Conservation (phyloP, 1,140 invertebrate species). For the Cotesia chilonis region DNA sequence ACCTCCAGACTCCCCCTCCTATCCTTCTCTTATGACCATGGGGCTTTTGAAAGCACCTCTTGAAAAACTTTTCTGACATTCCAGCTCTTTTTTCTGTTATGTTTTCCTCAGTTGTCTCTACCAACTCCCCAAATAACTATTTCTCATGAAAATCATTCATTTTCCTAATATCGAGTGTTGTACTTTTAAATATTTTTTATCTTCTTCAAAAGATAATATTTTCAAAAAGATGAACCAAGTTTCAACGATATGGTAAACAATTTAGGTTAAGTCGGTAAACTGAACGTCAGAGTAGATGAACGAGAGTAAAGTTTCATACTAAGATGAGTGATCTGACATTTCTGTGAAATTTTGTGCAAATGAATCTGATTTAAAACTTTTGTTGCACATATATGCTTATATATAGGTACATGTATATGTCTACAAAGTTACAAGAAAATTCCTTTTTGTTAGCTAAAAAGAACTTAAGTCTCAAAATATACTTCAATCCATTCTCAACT, state of each 20-base stretch:
- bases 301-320: constrained; percentile 8
- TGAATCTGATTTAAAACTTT: constrained; percentile 33
- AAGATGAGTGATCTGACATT: constrained; percentile 9
- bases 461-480: too few relatives aligned
- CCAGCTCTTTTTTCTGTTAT: background rate
- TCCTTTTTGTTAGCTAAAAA: background rate
- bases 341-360: constrained; percentile 27
- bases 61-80: constrained; percentile 1
- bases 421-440: background rate
- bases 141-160: too few relatives aligned
- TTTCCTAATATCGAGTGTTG: too few relatives aligned
- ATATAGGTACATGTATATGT: too few relatives aligned
- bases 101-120: too few relatives aligned
- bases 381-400: background rate
- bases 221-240: background rate
- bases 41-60: background rate
- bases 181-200: background rate
- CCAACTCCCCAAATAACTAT: too few relatives aligned
- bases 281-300: constrained; percentile 4
- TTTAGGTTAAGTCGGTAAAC: constrained; percentile 4
- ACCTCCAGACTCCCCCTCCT: constrained; percentile 12
- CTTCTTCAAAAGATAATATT: constrained; percentile 8
- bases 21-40: background rate
- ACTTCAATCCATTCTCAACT: too few relatives aligned
- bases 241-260: constrained; percentile 24